These are phyloP conservation scores for Albula glossodonta DNA, from an alignment of 2,113 vertebrate genomes.

Conservation along the genomic window DNA sequence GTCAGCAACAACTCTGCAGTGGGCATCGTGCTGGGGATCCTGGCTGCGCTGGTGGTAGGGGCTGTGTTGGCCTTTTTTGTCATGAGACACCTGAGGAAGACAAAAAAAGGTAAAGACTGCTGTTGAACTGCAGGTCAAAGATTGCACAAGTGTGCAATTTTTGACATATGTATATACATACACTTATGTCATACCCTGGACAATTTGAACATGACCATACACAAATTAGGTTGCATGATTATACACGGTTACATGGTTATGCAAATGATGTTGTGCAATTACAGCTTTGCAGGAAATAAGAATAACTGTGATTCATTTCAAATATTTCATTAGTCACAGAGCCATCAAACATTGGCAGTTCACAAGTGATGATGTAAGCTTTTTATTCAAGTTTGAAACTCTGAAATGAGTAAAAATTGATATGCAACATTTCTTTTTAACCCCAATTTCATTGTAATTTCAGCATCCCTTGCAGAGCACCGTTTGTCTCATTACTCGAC, in stretches of 20 bases:
- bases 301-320: too few species aligned
- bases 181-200: too few species aligned
- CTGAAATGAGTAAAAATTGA: too few species aligned
- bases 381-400: too few species aligned
- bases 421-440: background rate
- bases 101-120: constrained; percentile 69
- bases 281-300: too few species aligned
- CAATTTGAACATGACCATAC: too few species aligned
- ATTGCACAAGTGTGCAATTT: background rate
- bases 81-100: constrained; percentile 66
- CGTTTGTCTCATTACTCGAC: constrained; percentile 55
- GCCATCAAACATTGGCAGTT: too few species aligned
- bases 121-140: background rate
- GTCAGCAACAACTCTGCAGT: constrained; percentile 43
- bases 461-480: constrained; percentile 58
- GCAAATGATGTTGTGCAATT: too few species aligned
- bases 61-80: constrained; percentile 55
- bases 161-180: background rate
- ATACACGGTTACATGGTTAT: too few species aligned
- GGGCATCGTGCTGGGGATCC: constrained; percentile 68
- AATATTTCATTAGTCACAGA: too few species aligned
- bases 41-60: constrained; percentile 66
- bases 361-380: too few species aligned
- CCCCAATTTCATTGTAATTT: constrained; percentile 26
- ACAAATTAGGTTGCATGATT: too few species aligned